phyloP scores from a whole-genome alignment of 2,797 vertebrate genomes.

The Sebastolobus alascanus region DNA sequence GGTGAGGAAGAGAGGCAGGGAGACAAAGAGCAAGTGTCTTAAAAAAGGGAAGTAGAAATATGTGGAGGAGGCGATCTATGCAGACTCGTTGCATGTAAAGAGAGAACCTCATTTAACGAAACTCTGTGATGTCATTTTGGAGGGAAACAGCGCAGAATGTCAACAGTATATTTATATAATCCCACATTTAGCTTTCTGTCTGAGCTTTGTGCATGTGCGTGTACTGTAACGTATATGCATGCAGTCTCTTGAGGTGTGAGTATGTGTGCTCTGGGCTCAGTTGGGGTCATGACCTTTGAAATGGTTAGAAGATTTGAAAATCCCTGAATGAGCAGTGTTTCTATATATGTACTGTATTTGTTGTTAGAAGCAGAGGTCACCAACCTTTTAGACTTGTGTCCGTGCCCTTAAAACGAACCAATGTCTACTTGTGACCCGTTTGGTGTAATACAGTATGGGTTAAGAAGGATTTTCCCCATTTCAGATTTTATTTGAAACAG shows the following conservation, averaged over 20 bases:
- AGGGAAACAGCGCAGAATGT: constrained; percentile 42
- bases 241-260: background rate
- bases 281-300: constrained; percentile 57
- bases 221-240: background rate
- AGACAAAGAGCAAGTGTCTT: constrained; percentile 80
- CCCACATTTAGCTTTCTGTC: constrained; percentile 15
- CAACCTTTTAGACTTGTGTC: background rate
- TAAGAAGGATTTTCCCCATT: background rate
- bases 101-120: constrained; percentile 45
- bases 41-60: constrained; percentile 68
- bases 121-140: constrained; percentile 61
- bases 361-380: background rate
- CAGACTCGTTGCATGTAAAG: constrained; percentile 67
- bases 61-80: constrained; percentile 79
- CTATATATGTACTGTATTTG: background rate
- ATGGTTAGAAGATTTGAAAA: constrained; percentile 17
- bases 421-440: background rate
- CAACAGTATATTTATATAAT: background rate
- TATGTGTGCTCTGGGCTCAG: background rate
- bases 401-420: background rate
- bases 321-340: constrained; percentile 1
- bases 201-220: background rate
- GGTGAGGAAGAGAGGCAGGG: constrained; percentile 68
- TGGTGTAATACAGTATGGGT: background rate
- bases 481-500: background rate